Evolutionary conservation across 2,888 invertebrate species (phyloP).

Genomic region (Agelastica alni): DNA sequence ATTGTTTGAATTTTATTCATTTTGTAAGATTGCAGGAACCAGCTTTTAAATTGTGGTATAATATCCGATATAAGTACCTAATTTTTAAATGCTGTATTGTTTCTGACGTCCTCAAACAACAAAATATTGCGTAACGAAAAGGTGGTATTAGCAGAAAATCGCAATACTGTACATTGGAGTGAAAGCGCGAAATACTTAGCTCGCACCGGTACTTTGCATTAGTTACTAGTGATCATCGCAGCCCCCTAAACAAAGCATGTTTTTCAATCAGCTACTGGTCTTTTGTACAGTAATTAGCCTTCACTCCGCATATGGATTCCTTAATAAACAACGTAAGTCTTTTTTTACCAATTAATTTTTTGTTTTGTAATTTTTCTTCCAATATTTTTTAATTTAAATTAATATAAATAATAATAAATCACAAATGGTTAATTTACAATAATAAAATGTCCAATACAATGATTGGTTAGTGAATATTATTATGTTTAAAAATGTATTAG

Average conservation of each 20-base stretch:
- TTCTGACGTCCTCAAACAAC: conserved; percentile 1
- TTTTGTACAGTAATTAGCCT: conserved; percentile 35
- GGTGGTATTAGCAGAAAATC: conserved; percentile 17
- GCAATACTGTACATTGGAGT: conserved; percentile 45
- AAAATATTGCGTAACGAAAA: conserved; percentile 13
- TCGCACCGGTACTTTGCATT: conserved; percentile 27
- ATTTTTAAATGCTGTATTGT: too few species aligned
- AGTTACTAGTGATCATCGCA: conserved; percentile 24
- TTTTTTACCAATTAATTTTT: too few species aligned
- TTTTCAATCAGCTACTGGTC: conserved; percentile 39
- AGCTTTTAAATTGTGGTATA: too few species aligned
- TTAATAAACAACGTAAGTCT: conserved; percentile 48
- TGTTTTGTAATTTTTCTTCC: neutral
- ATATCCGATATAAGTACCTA: too few species aligned
- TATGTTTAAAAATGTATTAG: too few species aligned
- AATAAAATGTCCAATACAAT: too few species aligned
- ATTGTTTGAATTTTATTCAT: too few species aligned
- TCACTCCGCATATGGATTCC: conserved; percentile 38
- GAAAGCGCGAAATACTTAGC: conserved; percentile 43
- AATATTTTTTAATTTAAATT: neutral
- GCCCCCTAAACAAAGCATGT: conserved; percentile 39
- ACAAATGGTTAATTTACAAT: too few species aligned
- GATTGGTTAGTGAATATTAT: too few species aligned
- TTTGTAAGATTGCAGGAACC: too few species aligned
- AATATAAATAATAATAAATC: too few species aligned